Base-by-base conservation (phyloP, 2,888 invertebrate genomes). In the Rhorus exstirpatorius region DNA sequence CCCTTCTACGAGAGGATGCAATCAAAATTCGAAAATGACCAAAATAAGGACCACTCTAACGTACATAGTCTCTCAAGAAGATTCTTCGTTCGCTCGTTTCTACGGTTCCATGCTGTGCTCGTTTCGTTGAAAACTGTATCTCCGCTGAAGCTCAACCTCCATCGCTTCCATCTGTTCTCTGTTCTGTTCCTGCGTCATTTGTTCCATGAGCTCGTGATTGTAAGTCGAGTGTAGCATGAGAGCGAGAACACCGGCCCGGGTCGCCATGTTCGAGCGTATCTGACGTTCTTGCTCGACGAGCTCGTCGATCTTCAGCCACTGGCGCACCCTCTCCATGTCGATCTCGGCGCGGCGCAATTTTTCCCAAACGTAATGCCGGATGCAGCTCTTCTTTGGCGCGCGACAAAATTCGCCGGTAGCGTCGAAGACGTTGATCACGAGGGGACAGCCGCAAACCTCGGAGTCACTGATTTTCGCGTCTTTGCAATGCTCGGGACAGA, bases 401-500 rank as follows among this genome's bases (percentile, higher is more conserved):
- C 95, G 93, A 92, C 99, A 99, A 93, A 98, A 97, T 87, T 98
- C 97, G 0, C 97, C 97, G 0, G 97, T 97, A 0, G 96, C 95
- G 84, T 96, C 95, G 91, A 98, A 98, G 0, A 97, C 97, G 88
- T 97, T 96, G 0, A 95, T 95, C 0, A 97, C 97, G 0, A 99
- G 93, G 0, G 99, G 99, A 91, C 97, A 98, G 0, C 99, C 99
- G 91, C 99, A 99, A 0, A 99, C 98, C 92, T 97, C 97, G 0
- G 95, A 94, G 86, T 97, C 97, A 53, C 94, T 95, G n/a, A 97
- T 96, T 93, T 98, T 98, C 0, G 97, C 96, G 88, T 98, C 98
- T 92, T 99, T 99, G 89, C 97, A 97, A 93, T 99, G 99, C 90
- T 99, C 99, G 0, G 99, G 99, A 90, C 99, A 99, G 86, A 99